phyloP scores from a whole-genome alignment of 1,140 invertebrate species.

The Neoseiulus cucumeris region DNA sequence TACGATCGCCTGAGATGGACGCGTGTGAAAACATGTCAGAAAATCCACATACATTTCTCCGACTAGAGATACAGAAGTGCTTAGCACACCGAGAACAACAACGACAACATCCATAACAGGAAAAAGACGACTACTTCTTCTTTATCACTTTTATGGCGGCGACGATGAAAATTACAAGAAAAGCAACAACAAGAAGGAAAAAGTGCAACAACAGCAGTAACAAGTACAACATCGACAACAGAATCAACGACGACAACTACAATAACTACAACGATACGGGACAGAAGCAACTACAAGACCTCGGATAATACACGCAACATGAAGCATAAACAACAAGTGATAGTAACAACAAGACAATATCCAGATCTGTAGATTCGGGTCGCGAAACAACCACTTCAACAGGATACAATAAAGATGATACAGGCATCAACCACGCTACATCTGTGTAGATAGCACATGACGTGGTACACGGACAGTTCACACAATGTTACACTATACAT shows the following conservation, averaged over 20 bases:
- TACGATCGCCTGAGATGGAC: too few species aligned
- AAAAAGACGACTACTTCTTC: too few species aligned
- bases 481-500: constrained; percentile 12
- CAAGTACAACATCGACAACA: not conserved
- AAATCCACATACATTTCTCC: too few species aligned
- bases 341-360: not conserved
- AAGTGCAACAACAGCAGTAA: not conserved
- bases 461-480: not conserved
- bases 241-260: not conserved
- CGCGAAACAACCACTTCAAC: not conserved
- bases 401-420: not conserved
- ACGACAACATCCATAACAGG: too few species aligned
- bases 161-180: not conserved
- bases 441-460: not conserved
- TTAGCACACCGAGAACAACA: too few species aligned
- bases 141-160: too few species aligned
- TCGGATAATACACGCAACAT: not conserved
- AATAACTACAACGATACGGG: not conserved
- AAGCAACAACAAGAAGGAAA: not conserved
- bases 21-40: too few species aligned
- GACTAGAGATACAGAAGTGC: too few species aligned
- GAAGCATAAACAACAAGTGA: not conserved
- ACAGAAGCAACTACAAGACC: not conserved
- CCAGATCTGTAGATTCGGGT: not conserved
- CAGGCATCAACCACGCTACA: not conserved